Evolutionary conservation across 2,888 invertebrate species (phyloP), one percentile per base, ranked within the genome.

Genomic region (Eulithis testata): DNA sequence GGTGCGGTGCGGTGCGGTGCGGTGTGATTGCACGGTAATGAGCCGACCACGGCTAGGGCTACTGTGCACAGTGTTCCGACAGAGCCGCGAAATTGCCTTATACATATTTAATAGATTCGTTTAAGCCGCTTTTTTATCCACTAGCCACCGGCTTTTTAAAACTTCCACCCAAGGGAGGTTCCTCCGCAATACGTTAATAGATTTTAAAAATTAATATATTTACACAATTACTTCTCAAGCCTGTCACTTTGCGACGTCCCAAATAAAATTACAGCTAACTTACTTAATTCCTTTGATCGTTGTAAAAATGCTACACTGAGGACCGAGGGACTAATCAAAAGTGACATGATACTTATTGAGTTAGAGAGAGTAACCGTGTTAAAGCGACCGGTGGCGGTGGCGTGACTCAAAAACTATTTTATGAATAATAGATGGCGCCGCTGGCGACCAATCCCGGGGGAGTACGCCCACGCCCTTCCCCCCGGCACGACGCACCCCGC

Each of bases 401-500:
- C 85, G 90, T 89, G 90, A 90, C 90, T 93, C 91, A 92, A 93
- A 93, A 93, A 93, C 93, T 93, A 93, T 93, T 92, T 91, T 91
- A 91, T 93, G 93, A 92, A 93, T 93, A 92, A 92, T 93, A 93
- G 91, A 93, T 92, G 88, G 87, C 85, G 86, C 86, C 82, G 84
- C 80, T 80, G 84, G 87, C 89, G 90, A 83, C 92, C 92, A 92
- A 91, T 92, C 93, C 93, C 92, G 61, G 76, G 92, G 91, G 91
- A 88, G 88, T 86, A 80, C 87, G 89, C 89, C 89, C 87, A 85
- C 83, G 72, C 76, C 76, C 77, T 75, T 76, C 79, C 76, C 76
- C 78, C 77, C 79, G 37, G 14, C 14, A 76, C 59, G 63, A 43
- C 60, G 60, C 63, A 56, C 66, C 62, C 59, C 79, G 77, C 77